A percentile compares a stretch with the other conserved stretches of the same genome.
phyloP scores from a whole-genome alignment of 2,888 invertebrate genomes.

The Apotomis turbidana region DNA sequence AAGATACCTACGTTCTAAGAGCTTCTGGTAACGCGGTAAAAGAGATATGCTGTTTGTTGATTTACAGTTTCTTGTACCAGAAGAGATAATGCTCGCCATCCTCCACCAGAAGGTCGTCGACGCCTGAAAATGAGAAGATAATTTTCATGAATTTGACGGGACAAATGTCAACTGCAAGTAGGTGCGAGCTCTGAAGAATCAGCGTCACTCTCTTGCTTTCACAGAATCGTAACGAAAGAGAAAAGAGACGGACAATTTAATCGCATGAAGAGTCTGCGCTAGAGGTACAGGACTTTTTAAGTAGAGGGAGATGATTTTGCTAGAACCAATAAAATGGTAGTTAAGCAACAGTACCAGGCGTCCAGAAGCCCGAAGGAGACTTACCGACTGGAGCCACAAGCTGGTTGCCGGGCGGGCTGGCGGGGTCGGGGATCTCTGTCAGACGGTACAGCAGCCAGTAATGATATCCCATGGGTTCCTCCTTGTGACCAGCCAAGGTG shows the following conservation, averaged over 20 bases:
- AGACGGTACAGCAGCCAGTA: conserved; percentile 95
- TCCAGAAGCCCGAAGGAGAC: conserved; percentile 48
- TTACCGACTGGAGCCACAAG: conserved; percentile 94
- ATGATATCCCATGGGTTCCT: conserved; percentile 93
- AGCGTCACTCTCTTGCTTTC: too few relatives aligned
- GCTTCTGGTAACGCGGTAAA: conserved; percentile 31
- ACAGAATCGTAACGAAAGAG: too few relatives aligned
- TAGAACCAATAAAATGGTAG: too few relatives aligned
- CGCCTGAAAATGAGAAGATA: conserved; percentile 85
- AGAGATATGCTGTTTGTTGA: conserved; percentile 4
- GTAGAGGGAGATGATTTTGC: too few relatives aligned
- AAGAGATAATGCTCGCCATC: conserved; percentile 95
- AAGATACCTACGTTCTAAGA: conserved; percentile 28
- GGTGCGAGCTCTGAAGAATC: too few relatives aligned
- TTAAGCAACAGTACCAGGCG: background rate
- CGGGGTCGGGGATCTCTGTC: conserved; percentile 90
- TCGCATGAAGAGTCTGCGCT: too few relatives aligned
- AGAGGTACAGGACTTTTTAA: too few relatives aligned
- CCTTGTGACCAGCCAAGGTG: conserved; percentile 91
- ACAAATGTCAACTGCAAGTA: too few relatives aligned
- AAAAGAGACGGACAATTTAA: too few relatives aligned
- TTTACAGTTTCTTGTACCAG: conserved; percentile 96
- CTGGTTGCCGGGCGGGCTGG: conserved; percentile 93
- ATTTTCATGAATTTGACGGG: background rate
- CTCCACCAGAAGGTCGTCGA: conserved; percentile 93